Percentiles rank a stretch among this genome's conserved stretches.
These are phyloP conservation scores for Matsumyia berberina DNA, from an alignment of 2,888 invertebrate genomes.

Conservation along the genomic window DNA sequence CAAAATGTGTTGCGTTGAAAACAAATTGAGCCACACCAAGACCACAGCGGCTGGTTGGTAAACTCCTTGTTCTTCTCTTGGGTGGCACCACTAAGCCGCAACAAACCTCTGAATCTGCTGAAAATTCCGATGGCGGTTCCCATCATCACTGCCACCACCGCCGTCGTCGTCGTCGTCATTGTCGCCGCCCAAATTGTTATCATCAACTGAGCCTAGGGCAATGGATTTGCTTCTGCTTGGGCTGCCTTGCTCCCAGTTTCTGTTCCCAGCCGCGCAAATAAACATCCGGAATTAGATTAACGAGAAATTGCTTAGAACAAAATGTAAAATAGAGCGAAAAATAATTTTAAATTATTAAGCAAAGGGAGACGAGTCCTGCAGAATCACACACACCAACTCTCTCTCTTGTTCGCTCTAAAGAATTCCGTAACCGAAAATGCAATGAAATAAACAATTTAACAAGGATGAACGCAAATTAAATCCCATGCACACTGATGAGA, in stretches of 20 bases:
- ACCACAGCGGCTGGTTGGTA: background rate
- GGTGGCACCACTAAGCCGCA: slow-evolving; percentile 41
- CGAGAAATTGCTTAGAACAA: slow-evolving; percentile 68
- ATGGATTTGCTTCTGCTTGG: slow-evolving; percentile 35
- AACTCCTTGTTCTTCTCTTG: background rate
- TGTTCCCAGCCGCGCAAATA: slow-evolving; percentile 45
- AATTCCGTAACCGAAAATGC: slow-evolving; percentile 36
- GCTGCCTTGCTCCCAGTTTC: background rate
- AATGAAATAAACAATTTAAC: slow-evolving; percentile 67
- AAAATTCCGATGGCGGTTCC: slow-evolving; percentile 51
- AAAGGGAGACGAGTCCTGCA: background rate
- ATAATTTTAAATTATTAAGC: slow-evolving; percentile 57
- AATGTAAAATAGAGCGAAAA: slow-evolving; percentile 60
- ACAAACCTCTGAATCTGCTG: slow-evolving; percentile 49
- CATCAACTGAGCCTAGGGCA: slow-evolving; percentile 51
- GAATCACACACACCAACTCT: too few species aligned
- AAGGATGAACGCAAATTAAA: slow-evolving; percentile 54
- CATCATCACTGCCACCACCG: too few species aligned
- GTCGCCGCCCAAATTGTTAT: slow-evolving; percentile 40
- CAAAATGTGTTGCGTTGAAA: slow-evolving; percentile 65
- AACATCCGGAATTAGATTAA: slow-evolving; percentile 72
- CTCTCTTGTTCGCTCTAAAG: background rate
- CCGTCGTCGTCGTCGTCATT: background rate
- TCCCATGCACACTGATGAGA: slow-evolving; percentile 4
- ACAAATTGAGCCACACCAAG: slow-evolving; percentile 49